phyloP scores from a whole-genome alignment of 1,140 invertebrate species.

The Procambarus clarkii region DNA sequence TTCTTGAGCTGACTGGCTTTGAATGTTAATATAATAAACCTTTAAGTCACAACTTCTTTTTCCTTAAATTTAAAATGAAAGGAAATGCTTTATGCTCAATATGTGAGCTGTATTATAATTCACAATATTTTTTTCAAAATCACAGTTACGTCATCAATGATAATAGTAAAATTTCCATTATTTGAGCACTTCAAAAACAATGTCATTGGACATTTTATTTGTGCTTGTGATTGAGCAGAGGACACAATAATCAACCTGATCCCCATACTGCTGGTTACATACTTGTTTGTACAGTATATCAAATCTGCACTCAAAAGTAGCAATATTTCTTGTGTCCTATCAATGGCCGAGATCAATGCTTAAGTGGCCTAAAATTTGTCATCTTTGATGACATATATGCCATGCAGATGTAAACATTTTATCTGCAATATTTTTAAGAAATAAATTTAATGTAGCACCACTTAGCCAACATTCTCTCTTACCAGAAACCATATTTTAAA shows the following conservation, averaged over 20 bases:
- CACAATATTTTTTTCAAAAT: neutral
- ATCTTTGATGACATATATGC: too few relatives aligned
- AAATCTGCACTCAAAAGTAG: neutral
- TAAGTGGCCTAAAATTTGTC: neutral
- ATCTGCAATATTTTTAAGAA: too few relatives aligned
- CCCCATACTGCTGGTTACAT: neutral
- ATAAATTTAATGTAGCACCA: too few relatives aligned
- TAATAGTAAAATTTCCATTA: neutral
- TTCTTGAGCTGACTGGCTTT: neutral
- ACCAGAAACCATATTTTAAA: too few relatives aligned
- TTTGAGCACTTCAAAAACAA: conserved; percentile 39
- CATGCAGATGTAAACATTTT: too few relatives aligned
- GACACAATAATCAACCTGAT: conserved; percentile 4
- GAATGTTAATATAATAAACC: neutral
- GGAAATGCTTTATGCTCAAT: neutral
- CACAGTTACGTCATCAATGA: neutral
- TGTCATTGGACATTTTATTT: conserved; percentile 25
- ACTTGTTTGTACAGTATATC: neutral
- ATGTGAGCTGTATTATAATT: neutral
- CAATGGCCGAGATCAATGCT: neutral
- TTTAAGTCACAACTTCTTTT: neutral
- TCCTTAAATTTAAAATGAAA: neutral
- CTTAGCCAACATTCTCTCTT: too few relatives aligned
- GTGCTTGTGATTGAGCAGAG: conserved; percentile 50
- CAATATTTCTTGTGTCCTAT: neutral